Conservation (phyloP, 1,140 invertebrate species). For the Drosophila micromelanica region DNA sequence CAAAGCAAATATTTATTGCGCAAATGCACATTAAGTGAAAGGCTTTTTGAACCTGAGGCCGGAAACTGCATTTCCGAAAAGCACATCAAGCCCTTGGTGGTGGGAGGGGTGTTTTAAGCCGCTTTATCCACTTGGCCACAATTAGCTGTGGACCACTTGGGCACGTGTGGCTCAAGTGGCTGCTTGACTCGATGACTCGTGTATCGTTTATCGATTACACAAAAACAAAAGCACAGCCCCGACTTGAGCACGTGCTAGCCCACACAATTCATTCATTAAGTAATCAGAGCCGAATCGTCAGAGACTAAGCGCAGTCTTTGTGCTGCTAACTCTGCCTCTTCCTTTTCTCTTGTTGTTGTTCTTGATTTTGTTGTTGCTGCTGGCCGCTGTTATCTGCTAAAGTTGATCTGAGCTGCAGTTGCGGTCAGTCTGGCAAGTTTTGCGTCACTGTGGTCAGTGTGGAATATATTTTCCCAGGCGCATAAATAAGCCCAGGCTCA, state of each 20-base stretch:
- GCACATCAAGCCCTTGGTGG: not conserved
- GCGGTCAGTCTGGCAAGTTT: constrained; percentile 38
- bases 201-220: constrained; percentile 30
- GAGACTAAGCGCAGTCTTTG: not conserved
- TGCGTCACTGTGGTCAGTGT: constrained; percentile 28
- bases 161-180: constrained; percentile 24
- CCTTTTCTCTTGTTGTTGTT: constrained; percentile 2
- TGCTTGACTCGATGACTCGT: constrained; percentile 23
- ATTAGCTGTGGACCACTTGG: constrained; percentile 38
- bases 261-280: constrained; percentile 48
- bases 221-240: constrained; percentile 37
- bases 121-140: constrained; percentile 29
- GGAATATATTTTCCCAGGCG: constrained; percentile 57
- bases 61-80: constrained; percentile 17
- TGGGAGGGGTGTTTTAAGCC: not conserved
- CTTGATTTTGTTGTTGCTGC: constrained; percentile 15
- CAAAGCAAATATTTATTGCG: constrained; percentile 12
- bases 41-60: constrained; percentile 15
- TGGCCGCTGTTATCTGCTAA: constrained; percentile 29
- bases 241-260: constrained; percentile 54
- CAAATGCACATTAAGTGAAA: constrained; percentile 28
- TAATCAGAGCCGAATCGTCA: constrained; percentile 33
- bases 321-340: not conserved
- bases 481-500: constrained; percentile 45
- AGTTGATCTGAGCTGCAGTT: constrained; percentile 37